Percentiles rank a stretch among this genome's conserved stretches.
Evolutionary conservation across 2,888 invertebrate species (phyloP).

Genomic region (Drosophila tanythrix): DNA sequence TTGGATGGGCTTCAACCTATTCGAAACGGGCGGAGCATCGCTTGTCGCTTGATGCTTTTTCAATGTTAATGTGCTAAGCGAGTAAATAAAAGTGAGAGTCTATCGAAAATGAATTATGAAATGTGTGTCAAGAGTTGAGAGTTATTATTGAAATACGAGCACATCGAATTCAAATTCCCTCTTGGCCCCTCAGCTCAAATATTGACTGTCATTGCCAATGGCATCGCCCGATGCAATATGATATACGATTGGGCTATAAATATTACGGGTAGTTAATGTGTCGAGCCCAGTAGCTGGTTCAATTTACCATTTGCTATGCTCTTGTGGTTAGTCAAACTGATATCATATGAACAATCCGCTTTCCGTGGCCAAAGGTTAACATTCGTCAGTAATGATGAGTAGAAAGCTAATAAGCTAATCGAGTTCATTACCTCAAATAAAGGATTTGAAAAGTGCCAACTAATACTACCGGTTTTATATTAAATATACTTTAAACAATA

Average conservation of each 20-base stretch:
- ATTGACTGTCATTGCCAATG: constrained; percentile 47
- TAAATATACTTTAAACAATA: neutral
- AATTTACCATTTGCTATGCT: constrained; percentile 15
- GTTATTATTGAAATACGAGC: constrained; percentile 65
- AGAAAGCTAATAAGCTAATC: neutral
- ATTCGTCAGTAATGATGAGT: constrained; percentile 2
- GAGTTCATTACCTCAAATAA: neutral
- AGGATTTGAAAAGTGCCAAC: neutral
- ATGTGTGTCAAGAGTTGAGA: constrained; percentile 58
- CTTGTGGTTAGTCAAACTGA: constrained; percentile 35
- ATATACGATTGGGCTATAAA: constrained; percentile 40
- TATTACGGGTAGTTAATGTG: constrained; percentile 29
- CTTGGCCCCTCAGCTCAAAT: constrained; percentile 26
- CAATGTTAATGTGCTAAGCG: constrained; percentile 70
- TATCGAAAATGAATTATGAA: constrained; percentile 74
- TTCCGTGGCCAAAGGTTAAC: constrained; percentile 12
- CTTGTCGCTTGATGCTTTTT: constrained; percentile 67
- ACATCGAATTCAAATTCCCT: constrained; percentile 21
- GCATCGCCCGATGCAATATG: constrained; percentile 19
- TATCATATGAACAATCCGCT: constrained; percentile 10
- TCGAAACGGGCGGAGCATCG: constrained; percentile 38
- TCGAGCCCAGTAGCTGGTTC: constrained; percentile 38
- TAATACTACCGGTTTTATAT: neutral
- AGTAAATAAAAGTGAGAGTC: constrained; percentile 73
- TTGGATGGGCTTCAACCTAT: constrained; percentile 31